A percentile compares a stretch with the other conserved stretches of the same genome.
phyloP scores from a whole-genome alignment of 2,888 invertebrate species.

The Pyrochroa serraticornis region DNA sequence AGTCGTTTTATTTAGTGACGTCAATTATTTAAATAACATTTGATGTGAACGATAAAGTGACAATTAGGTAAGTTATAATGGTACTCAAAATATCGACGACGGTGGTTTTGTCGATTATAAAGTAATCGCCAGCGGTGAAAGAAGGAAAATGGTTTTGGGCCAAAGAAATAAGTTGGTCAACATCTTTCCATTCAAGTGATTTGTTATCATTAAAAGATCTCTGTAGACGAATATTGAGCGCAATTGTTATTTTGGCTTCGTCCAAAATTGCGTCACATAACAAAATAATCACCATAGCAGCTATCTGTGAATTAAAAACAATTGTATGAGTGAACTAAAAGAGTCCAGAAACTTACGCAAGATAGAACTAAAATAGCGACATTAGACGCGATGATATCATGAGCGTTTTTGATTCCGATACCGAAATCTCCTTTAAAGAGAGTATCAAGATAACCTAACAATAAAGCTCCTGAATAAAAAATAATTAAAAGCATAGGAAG shows the following conservation, averaged over 20 bases:
- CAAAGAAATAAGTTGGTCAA: not conserved
- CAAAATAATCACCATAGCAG: not conserved
- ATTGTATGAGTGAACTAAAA: not conserved
- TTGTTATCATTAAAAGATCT: not conserved
- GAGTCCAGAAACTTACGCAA: not conserved
- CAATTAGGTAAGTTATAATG: not conserved
- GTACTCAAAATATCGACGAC: not conserved
- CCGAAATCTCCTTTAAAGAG: not conserved
- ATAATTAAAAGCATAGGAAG: not conserved
- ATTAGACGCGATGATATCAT: not conserved
- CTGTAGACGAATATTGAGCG: not conserved
- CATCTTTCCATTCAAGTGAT: not conserved
- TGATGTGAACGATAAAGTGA: not conserved
- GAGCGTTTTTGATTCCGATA: not conserved
- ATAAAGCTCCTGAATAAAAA: not conserved
- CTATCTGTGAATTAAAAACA: not conserved
- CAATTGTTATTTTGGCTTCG: not conserved
- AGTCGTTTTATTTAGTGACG: no score
- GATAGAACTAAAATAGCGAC: not conserved
- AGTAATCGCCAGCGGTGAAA: constrained; percentile 3
- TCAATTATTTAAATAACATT: not conserved
- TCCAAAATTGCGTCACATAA: not conserved
- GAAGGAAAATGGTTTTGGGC: not conserved
- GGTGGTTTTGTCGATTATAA: not conserved
- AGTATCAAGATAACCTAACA: not conserved